These are phyloP conservation scores for Leptinotarsa tumamoca DNA, from an alignment of 2,888 invertebrate species.

Conservation along the genomic window DNA sequence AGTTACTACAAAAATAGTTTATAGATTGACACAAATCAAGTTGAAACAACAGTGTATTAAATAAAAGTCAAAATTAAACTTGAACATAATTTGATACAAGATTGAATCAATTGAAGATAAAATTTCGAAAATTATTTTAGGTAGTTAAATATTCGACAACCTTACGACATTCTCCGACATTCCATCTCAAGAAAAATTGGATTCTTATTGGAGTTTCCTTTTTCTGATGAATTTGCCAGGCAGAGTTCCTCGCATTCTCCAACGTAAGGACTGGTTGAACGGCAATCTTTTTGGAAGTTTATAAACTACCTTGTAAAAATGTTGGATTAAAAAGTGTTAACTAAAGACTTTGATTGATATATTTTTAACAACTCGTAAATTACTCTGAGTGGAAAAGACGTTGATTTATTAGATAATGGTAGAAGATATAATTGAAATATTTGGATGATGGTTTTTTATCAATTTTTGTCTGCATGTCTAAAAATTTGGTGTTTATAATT, in stretches of 20 bases:
- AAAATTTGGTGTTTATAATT: no score
- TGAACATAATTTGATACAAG: not conserved
- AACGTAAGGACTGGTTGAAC: slow-evolving; percentile 6
- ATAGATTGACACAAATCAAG: no score
- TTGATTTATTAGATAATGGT: not conserved
- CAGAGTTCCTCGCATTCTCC: slow-evolving; percentile 18
- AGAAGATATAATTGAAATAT: not conserved
- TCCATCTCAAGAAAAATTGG: not conserved
- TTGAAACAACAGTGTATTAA: no score
- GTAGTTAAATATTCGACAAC: not conserved
- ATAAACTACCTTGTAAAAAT: slow-evolving; percentile 22
- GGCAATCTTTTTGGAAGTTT: slow-evolving; percentile 18
- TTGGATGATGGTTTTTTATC: not conserved
- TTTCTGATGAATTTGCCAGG: not conserved
- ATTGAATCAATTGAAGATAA: not conserved
- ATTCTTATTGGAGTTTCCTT: not conserved
- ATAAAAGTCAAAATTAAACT: no score
- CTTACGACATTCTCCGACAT: not conserved
- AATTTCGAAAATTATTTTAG: not conserved
- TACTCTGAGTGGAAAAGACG: not conserved
- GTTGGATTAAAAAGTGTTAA: slow-evolving; percentile 13
- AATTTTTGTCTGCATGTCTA: no score
- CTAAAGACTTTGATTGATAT: slow-evolving; percentile 12
- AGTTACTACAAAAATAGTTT: no score
- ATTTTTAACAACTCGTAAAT: slow-evolving; percentile 1